Percentiles rank a stretch among this genome's conserved stretches.
Evolutionary conservation across 2,888 invertebrate genomes (phyloP).

Genomic region (Diaphora mendica): DNA sequence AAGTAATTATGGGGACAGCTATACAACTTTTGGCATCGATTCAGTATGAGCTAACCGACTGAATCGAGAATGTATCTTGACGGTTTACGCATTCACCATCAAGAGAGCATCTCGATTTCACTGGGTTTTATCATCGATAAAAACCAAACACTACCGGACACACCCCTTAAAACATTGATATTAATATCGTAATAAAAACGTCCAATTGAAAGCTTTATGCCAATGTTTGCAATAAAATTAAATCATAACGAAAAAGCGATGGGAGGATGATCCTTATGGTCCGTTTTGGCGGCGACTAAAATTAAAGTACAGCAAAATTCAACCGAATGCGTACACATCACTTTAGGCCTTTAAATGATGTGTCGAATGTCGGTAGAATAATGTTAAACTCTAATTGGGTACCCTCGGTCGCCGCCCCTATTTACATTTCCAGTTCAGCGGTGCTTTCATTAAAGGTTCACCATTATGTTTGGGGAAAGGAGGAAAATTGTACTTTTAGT

Average conservation of each 20-base stretch:
- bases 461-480: slow-evolving; percentile 14
- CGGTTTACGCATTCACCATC: slow-evolving; percentile 41
- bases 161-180: slow-evolving; percentile 70
- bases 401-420: slow-evolving; percentile 81
- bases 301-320: slow-evolving; percentile 75
- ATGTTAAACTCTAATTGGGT: slow-evolving; percentile 75
- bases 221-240: slow-evolving; percentile 60
- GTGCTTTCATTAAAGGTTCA: slow-evolving; percentile 68
- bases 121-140: slow-evolving; percentile 64
- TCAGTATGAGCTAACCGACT: slow-evolving; percentile 71
- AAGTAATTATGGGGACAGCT: slow-evolving; percentile 75
- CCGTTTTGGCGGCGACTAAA: slow-evolving; percentile 75
- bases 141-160: slow-evolving; percentile 82
- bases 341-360: slow-evolving; percentile 84
- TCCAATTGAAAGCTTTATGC: slow-evolving; percentile 69
- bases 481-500: slow-evolving; percentile 16
- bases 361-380: slow-evolving; percentile 74
- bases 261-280: slow-evolving; percentile 76
- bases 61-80: slow-evolving; percentile 61
- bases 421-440: slow-evolving; percentile 60
- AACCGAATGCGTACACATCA: slow-evolving; percentile 76
- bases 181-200: slow-evolving; percentile 67
- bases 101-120: slow-evolving; percentile 59
- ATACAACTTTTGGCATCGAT: slow-evolving; percentile 77
- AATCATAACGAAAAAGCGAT: slow-evolving; percentile 38